Evolutionary conservation across 2,113 vertebrate species (phyloP), one percentile per base, ranked within the genome.

Genomic region (Pituophis catenifer): DNA sequence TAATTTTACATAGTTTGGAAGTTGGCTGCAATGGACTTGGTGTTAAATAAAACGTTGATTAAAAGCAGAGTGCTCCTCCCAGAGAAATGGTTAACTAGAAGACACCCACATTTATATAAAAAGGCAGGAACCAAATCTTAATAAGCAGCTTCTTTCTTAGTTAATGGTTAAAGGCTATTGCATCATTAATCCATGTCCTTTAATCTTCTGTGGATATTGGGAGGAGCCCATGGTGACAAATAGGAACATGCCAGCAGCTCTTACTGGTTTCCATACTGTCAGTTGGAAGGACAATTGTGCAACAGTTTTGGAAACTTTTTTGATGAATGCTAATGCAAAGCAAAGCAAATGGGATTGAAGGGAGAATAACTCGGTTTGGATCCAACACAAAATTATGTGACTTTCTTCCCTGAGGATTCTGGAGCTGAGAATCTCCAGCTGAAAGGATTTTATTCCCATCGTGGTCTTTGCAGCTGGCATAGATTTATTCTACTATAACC

Each of bases 101-200:
- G 26, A 50, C 9, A 54, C 48, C 8, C 8, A 50, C 5, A 15
- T 23, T 88, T 88, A 6, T 62, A 55, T n/a, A 58, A 90, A 48
- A 62, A 75, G 26, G 59, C 10, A 33, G 21, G 15, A 23, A 9
- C 11, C 3, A 52, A 44, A 10, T 0, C 29, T 88, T 62, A 53
- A 85, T 89, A 91, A 89, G 65, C 65, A 91, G 65, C 70, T 54
- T 58, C 8, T 75, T 75, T 21, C 26, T 88, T 7, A 5, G 88
- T 90, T 89, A 90, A 85, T 93, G 65, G 65, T 86, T 93, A 89
- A 81, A n/a, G 23, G 15, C 13, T 75, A 24, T 93, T 93, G 62
- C 65, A 50, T 88, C 26, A 52, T n/a, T 81, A 24, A 23, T 7
- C 38, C 7, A 29, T 38, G 91, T 23, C 17, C 4, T 53, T 50